These are phyloP conservation scores for Anthopleura xanthogrammica DNA, from an alignment of 92 coral and sea anemone genomes.

Conservation along the genomic window DNA sequence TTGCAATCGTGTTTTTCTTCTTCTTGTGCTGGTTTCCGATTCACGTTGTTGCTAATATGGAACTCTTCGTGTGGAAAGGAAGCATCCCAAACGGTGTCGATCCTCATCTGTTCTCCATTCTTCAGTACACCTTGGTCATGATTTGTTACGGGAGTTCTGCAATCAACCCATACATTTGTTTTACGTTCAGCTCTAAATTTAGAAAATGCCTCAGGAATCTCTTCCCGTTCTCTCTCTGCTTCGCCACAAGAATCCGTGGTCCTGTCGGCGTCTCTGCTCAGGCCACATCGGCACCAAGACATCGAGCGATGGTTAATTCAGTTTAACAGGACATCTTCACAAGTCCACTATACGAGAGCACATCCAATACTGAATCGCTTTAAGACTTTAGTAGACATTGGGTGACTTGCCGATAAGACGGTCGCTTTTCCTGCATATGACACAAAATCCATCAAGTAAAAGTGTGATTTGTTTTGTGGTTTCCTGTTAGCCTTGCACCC, in stretches of 20 bases:
- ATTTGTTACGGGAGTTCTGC: neutral
- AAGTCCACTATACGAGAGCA: no score
- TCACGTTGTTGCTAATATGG: neutral
- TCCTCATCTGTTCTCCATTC: neutral
- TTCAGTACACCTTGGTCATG: neutral
- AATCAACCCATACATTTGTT: neutral
- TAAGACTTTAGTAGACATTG: no score
- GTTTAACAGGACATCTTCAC: no score
- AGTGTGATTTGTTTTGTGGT: no score
- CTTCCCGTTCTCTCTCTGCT: neutral
- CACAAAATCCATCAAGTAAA: no score
- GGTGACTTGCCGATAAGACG: no score
- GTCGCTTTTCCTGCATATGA: no score
- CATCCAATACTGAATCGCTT: no score
- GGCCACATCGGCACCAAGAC: neutral
- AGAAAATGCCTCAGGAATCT: neutral
- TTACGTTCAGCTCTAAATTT: neutral
- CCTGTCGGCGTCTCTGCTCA: neutral
- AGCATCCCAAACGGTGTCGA: neutral
- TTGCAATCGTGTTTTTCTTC: conserved; percentile 1
- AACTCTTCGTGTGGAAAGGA: neutral
- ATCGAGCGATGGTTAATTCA: no score
- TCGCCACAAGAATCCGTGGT: neutral
- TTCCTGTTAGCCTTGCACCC: no score
- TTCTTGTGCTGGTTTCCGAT: conserved; percentile 1